phyloP scores from a whole-genome alignment of 2,113 vertebrate genomes.

The Haliaeetus leucogaster region DNA sequence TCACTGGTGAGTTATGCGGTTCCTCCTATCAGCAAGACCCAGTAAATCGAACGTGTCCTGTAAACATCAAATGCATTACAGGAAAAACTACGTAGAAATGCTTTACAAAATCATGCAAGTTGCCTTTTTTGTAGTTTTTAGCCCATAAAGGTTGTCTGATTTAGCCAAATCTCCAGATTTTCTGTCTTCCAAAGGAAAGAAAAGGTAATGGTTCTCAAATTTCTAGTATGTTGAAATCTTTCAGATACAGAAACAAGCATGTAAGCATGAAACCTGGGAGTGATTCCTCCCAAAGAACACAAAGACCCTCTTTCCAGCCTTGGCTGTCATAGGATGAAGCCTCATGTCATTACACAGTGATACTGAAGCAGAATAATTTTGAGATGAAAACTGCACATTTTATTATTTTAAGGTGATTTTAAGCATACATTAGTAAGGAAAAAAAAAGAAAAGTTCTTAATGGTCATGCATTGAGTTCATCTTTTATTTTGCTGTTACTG shows the following conservation, averaged over 20 bases:
- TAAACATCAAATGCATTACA: not conserved
- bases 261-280: not conserved
- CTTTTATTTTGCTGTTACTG: not conserved
- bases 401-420: not conserved
- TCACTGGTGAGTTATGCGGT: conserved; percentile 24
- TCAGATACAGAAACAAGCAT: not conserved
- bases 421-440: not conserved
- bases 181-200: not conserved
- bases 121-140: not conserved
- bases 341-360: not conserved
- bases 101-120: not conserved
- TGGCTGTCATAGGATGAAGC: not conserved
- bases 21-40: not conserved
- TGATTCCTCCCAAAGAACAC: not conserved
- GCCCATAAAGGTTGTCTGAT: not conserved
- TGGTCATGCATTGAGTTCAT: not conserved
- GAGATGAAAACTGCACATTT: not conserved
- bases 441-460: not conserved
- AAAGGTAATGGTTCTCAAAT: not conserved
- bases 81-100: not conserved
- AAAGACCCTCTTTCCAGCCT: not conserved
- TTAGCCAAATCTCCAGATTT: not conserved
- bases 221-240: not conserved
- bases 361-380: not conserved
- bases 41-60: not conserved